Evolutionary conservation across 2,113 vertebrate genomes (phyloP).

Genomic region (Opisthocomus hoazin): DNA sequence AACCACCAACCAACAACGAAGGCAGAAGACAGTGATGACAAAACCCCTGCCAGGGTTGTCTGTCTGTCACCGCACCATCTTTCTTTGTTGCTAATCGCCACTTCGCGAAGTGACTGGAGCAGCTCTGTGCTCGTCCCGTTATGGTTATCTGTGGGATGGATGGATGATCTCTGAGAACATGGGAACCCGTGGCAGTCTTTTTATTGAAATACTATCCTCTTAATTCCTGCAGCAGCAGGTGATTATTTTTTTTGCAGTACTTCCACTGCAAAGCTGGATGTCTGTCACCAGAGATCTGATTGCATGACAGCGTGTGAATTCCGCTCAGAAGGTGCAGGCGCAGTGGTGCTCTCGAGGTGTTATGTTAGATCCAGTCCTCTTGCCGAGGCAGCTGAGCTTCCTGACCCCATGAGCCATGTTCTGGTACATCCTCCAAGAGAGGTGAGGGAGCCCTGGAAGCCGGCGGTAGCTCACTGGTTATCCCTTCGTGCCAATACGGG

Average conservation of each 20-base stretch:
- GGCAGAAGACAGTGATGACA: neutral
- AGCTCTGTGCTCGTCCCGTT: neutral
- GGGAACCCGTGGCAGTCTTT: too few relatives aligned
- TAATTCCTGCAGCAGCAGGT: neutral
- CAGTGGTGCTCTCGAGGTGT: neutral
- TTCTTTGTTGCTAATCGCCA: too few relatives aligned
- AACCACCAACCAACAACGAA: accelerated
- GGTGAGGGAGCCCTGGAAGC: neutral
- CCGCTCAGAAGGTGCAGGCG: accelerated
- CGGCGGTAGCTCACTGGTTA: accelerated
- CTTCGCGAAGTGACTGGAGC: neutral
- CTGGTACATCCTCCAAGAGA: accelerated
- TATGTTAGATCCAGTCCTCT: too few relatives aligned
- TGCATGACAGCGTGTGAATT: neutral
- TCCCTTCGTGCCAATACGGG: accelerated
- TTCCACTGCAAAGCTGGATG: neutral
- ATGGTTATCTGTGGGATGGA: neutral
- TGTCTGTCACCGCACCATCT: neutral
- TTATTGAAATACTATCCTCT: neutral
- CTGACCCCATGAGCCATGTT: accelerated
- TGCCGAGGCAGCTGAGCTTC: neutral
- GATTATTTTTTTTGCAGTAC: too few relatives aligned
- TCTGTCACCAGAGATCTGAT: neutral
- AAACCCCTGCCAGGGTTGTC: neutral
- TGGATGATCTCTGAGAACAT: accelerated